Conservation (phyloP, 2,797 vertebrate species). For the Psittacula echo region DNA sequence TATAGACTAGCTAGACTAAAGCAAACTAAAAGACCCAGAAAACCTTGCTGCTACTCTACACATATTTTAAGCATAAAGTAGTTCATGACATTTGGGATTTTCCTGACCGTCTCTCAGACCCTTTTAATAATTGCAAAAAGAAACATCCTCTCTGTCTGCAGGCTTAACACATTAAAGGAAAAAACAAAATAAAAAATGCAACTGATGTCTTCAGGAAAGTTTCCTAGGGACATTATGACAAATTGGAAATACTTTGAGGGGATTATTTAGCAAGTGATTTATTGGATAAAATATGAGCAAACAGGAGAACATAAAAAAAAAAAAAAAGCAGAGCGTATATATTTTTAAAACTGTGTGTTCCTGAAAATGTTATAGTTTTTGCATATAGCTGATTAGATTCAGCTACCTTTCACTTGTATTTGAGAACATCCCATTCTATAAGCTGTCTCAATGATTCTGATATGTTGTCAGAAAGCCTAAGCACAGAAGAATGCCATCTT, state of each 20-base stretch:
- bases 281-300: not conserved
- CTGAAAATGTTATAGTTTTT: not conserved
- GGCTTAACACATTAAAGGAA: not conserved
- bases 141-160: not conserved
- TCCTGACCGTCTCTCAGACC: not conserved
- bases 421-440: not conserved
- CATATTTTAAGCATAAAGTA: not conserved
- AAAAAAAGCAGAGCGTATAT: fast-evolving
- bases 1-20: not conserved
- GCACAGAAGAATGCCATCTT: not conserved
- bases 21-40: not conserved
- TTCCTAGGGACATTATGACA: not conserved
- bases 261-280: not conserved
- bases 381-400: not conserved
- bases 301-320: not conserved
- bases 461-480: not conserved
- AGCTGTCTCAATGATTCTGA: not conserved
- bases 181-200: not conserved
- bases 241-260: not conserved
- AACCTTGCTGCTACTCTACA: not conserved
- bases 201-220: not conserved
- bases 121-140: not conserved
- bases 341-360: not conserved
- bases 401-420: not conserved
- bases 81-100: not conserved